These are phyloP conservation scores for Beroe forskalii DNA, from an alignment of 37 sponge, comb jelly and placozoan species.

Conservation along the genomic window DNA sequence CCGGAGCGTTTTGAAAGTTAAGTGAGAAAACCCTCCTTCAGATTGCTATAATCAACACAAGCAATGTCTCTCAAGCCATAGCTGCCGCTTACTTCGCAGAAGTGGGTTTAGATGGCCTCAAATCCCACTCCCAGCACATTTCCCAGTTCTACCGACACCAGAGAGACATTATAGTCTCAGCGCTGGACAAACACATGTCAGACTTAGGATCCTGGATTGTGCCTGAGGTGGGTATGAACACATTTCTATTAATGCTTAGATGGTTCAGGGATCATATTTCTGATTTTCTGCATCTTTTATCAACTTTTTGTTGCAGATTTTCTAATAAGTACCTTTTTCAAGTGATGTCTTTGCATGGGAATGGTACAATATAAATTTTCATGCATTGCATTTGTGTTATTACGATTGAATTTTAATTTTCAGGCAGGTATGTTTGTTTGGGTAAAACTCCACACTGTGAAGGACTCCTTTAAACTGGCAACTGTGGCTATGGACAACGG, in stretches of 20 bases:
- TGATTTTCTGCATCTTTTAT: no score
- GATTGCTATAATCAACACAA: neutral
- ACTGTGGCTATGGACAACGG: constrained; percentile 1
- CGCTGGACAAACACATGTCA: constrained; percentile 43
- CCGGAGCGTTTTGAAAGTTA: no score
- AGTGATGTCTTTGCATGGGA: no score
- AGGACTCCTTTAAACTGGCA: neutral
- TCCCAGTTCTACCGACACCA: neutral
- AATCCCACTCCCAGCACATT: neutral
- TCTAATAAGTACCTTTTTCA: no score
- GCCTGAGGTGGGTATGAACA: constrained; percentile 1
- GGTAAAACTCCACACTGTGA: neutral
- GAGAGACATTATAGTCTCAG: constrained; percentile 4
- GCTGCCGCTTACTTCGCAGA: constrained; percentile 6
- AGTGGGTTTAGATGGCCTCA: constrained; percentile 10
- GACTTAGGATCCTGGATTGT: constrained; percentile 36
- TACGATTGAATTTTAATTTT: no score
- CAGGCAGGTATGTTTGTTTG: constrained; percentile 63
- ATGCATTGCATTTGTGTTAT: no score
- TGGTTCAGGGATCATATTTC: no score
- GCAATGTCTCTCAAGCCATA: constrained; percentile 37
- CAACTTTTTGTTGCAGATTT: no score
- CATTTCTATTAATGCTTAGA: neutral
- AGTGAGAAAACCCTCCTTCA: no score
- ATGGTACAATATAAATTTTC: no score